phyloP scores from a whole-genome alignment of 2,113 vertebrate genomes.

The Oenanthe oenanthe region DNA sequence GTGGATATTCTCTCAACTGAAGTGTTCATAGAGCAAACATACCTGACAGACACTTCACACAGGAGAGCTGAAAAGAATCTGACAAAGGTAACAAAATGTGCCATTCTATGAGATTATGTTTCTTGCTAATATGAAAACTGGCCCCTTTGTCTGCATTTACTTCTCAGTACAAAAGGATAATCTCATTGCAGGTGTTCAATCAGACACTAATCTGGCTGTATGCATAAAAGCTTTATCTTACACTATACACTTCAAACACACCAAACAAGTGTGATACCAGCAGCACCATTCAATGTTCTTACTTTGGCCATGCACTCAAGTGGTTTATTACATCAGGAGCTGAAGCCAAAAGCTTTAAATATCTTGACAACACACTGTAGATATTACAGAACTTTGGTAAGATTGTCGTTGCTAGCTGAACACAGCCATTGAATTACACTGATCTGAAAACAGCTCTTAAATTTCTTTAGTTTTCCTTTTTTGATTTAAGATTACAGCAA shows the following conservation, averaged over 20 bases:
- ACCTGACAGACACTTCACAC: neutral
- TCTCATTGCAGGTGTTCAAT: neutral
- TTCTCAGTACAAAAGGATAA: neutral
- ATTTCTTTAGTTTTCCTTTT: neutral
- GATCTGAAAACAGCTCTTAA: neutral
- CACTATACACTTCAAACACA: neutral
- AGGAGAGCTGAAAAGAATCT: neutral
- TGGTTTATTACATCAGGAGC: neutral
- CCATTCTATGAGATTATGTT: neutral
- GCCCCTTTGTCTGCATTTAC: neutral
- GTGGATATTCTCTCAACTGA: neutral
- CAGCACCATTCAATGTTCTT: neutral
- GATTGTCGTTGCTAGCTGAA: neutral
- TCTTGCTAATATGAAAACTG: neutral
- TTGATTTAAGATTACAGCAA: neutral
- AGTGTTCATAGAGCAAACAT: neutral
- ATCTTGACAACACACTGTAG: neutral
- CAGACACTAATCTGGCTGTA: neutral
- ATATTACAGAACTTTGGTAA: neutral
- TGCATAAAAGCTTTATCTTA: neutral
- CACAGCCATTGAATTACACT: neutral
- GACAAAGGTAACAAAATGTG: constrained; percentile 6
- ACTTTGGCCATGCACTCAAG: neutral
- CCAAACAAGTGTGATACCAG: neutral
- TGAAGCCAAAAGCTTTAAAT: neutral